Evolutionary conservation across 2,888 invertebrate species (phyloP), one percentile per base, ranked within the genome.

Genomic region (Hymenopus coronatus): DNA sequence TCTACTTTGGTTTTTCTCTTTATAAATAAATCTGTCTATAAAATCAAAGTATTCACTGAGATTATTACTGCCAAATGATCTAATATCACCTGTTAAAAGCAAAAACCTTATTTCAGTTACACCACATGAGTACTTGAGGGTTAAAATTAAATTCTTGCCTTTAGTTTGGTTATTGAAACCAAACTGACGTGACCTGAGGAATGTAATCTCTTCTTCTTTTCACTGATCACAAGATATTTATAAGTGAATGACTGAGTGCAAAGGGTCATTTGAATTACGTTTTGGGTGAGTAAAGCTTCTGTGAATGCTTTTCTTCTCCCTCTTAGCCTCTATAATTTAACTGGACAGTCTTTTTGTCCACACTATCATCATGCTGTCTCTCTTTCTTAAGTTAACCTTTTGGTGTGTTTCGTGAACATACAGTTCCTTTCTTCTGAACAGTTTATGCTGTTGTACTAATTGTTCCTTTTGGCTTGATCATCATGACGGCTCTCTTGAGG

Each of bases 401-500:
- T 14, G 30, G 82, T 40, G 27, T 82, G 33, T 30, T 7, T n/a
- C 27, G 9, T 27, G 27, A 25, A 30, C 25, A 8, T 86, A 81
- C 12, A 7, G 30, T 83, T 27, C 46, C 12, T 25, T 33, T 85
- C 4, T 83, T 88, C 82, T 85, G 30, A 83, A 40, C 15, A n/a
- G 30, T 25, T 86, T 82, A 82, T 82, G 88, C 30, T 20, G 93
- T 92, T 84, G 92, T 92, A 90, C 93, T 93, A 90, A 94, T 92
- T 91, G 95, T 94, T 89, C 96, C 96, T 93, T 95, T 96, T 82
- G 98, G 98, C 92, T 97, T 97, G 92, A 98, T 98, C 98, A 98
- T 97, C 97, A 98, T 98, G 90, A 96, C 96, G 2, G 98, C 97
- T 92, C 96, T 96, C 93, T 98, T 98, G 90, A 98, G 94, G 28